Conservation (phyloP, 2,888 invertebrate genomes). For the Meteorus cinctellus region DNA sequence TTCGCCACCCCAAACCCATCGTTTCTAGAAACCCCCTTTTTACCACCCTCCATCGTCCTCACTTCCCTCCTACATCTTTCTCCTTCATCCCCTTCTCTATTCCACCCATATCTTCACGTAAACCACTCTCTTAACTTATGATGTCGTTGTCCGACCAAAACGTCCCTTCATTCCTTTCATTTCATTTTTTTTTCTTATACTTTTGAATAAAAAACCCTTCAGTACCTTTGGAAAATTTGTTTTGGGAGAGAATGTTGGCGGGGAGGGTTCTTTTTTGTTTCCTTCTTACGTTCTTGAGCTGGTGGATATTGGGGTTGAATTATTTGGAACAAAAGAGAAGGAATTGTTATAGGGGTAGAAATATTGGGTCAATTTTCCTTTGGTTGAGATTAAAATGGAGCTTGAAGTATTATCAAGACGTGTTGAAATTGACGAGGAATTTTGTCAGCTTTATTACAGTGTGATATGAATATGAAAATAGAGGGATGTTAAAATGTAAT, state of each 20-base stretch:
- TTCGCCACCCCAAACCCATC: constrained; percentile 49
- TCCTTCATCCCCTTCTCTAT: not conserved
- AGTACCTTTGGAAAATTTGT: not conserved
- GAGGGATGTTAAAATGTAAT: no score
- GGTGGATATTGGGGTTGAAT: no score
- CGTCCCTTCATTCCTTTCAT: not conserved
- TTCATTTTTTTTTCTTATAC: not conserved
- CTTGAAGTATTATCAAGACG: no score
- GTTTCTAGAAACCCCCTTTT: constrained; percentile 6
- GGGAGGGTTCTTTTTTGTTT: not conserved
- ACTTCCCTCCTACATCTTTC: not conserved
- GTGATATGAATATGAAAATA: no score
- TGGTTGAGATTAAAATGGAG: no score
- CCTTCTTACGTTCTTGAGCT: no score
- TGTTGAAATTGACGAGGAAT: no score
- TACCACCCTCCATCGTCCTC: constrained; percentile 34
- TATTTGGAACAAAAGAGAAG: no score
- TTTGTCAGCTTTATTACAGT: no score
- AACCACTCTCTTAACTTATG: constrained; percentile 8
- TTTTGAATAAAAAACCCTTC: not conserved
- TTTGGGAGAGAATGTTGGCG: not conserved
- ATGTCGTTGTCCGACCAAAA: not conserved
- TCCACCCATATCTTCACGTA: not conserved
- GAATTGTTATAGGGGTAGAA: no score
- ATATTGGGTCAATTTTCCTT: no score